These are phyloP conservation scores for Halichoeres trimaculatus DNA, from an alignment of 2,113 vertebrate species.

Conservation along the genomic window DNA sequence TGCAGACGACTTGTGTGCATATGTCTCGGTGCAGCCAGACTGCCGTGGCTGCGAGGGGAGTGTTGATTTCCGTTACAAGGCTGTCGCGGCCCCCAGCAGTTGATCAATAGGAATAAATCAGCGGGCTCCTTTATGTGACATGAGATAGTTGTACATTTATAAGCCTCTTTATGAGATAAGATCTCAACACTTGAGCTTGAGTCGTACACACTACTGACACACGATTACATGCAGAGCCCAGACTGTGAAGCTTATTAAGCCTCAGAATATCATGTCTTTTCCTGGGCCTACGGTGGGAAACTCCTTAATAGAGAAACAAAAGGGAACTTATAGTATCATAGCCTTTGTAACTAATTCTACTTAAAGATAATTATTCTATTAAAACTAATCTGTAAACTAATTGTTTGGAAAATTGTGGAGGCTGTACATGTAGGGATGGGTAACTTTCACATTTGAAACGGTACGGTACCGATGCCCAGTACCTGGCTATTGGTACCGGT, in stretches of 20 bases:
- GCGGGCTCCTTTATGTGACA: slow-evolving; percentile 80
- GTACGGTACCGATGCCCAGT: no score
- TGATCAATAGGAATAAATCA: slow-evolving; percentile 87
- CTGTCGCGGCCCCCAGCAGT: slow-evolving; percentile 75
- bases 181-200: slow-evolving; percentile 81
- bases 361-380: no score
- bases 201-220: slow-evolving; percentile 67
- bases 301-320: slow-evolving; percentile 31
- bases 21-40: slow-evolving; percentile 57
- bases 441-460: no score
- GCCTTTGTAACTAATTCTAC: no score
- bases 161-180: slow-evolving; percentile 85
- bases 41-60: slow-evolving; percentile 62
- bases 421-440: no score
- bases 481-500: no score
- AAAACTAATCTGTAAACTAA: no score
- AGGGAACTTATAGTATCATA: background rate
- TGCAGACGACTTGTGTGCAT: slow-evolving; percentile 58
- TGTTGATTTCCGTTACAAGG: slow-evolving; percentile 83
- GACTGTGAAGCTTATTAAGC: slow-evolving; percentile 56
- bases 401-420: no score
- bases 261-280: slow-evolving; percentile 36
- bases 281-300: slow-evolving; percentile 28
- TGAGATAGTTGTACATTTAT: slow-evolving; percentile 84
- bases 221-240: slow-evolving; percentile 34